Percentiles rank a stretch among this genome's conserved stretches.
Evolutionary conservation across 2,888 invertebrate genomes (phyloP).

Genomic region (Micropterix aruncella): DNA sequence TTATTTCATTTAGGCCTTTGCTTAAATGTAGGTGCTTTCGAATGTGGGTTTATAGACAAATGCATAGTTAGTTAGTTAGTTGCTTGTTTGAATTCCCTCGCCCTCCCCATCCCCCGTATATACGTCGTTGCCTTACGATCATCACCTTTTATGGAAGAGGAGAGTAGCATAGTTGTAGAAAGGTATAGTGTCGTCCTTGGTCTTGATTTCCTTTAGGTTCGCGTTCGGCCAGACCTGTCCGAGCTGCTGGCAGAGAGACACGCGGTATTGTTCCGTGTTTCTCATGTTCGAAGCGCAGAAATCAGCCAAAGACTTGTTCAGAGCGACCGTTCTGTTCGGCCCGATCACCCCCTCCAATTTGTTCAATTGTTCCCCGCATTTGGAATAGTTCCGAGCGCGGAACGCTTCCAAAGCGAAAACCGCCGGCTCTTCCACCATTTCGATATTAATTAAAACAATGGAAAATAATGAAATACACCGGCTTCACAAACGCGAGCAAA

Average conservation of each 20-base stretch:
- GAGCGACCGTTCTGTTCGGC: slow-evolving; percentile 59
- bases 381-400: slow-evolving; percentile 45
- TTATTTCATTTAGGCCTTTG: no score
- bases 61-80: no score
- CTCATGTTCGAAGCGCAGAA: slow-evolving; percentile 62
- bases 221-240: slow-evolving; percentile 33
- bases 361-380: slow-evolving; percentile 45
- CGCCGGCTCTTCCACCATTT: slow-evolving; percentile 47
- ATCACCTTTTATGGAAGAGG: slow-evolving; percentile 47
- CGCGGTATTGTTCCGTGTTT: slow-evolving; percentile 58
- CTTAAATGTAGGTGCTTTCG: no score
- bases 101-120: no score
- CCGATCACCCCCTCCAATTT: slow-evolving; percentile 48
- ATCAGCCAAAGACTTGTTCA: slow-evolving; percentile 75
- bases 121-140: no score
- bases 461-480: no score
- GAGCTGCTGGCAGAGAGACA: slow-evolving; percentile 46
- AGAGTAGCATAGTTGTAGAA: slow-evolving; percentile 71
- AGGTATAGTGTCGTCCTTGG: slow-evolving; percentile 24
- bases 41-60: no score
- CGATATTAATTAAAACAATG: no score
- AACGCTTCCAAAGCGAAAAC: slow-evolving; percentile 46
- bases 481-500: no score
- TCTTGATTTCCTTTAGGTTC: slow-evolving; percentile 21
- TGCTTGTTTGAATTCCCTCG: no score